Evolutionary conservation across 2,888 invertebrate genomes (phyloP), one percentile per base, ranked within the genome.

Genomic region (Pantelozetes paolii): DNA sequence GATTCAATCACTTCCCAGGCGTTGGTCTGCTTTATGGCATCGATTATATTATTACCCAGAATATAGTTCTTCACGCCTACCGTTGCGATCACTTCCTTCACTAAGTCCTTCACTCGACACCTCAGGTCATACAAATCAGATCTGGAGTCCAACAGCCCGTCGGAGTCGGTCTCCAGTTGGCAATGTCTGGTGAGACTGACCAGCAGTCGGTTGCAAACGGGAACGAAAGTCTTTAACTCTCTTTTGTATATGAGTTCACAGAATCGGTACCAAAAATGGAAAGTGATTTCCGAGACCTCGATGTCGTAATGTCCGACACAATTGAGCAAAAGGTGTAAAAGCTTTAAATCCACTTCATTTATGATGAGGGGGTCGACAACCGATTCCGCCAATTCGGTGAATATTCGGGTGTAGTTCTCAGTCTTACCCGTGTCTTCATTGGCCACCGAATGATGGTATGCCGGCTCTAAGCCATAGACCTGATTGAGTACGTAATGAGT

Each of bases 261-360:
- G 45, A 99, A 83, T 32, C 92, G 88, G 84, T 94, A 97, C 99
- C 99, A 99, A 75, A 97, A 86, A 83, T 94, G 92, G 82, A 98
- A 99, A 1, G 98, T 95, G 78, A 97, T 92, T 80, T 88, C 88
- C 15, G 88, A 87, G 18, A 89, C 94, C 87, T 97, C 95, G 84
- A 95, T 98, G 82, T 98, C 96, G 83, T 96, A 95, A 85, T 98
- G 96, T 0, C 94, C 94, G 13, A 94, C 92, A 83, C 97, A 95
- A 48, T 90, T 88, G 67, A 98, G 85, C 13, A 95, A 89, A 78
- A 96, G 85, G 81, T 98, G 95, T 76, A 99, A 84, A 2, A 92
- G 89, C 81, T 90, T 89, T 77, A 94, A 79, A 77, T 82, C 82
- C 6, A 48, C 64, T 57, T 36, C 59, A 20, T 71, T 70, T 8